Evolutionary conservation across 2,113 vertebrate genomes (phyloP).

Genomic region (Anarhynchus alexandrinus): DNA sequence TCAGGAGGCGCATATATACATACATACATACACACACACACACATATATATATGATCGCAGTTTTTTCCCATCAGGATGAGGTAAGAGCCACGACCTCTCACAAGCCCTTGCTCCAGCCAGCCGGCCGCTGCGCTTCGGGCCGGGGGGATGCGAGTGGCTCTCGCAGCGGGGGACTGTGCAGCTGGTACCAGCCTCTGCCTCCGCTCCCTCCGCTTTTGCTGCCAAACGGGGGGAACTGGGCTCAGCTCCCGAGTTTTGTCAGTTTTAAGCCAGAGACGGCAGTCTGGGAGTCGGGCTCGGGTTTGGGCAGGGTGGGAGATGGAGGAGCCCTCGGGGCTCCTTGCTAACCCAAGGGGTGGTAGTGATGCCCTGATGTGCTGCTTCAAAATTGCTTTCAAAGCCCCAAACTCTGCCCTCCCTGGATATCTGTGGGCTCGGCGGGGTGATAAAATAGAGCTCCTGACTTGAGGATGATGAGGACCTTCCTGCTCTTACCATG

Average conservation of each 20-base stretch:
- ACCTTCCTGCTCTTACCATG: not conserved
- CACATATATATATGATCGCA: rapidly evolving
- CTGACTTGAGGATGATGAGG: not conserved
- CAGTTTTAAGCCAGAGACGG: not conserved
- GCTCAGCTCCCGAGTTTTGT: not conserved
- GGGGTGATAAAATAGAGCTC: not conserved
- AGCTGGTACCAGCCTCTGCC: not conserved
- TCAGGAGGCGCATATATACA: not conserved
- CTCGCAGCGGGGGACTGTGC: not conserved
- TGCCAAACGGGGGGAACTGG: not conserved
- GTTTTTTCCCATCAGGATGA: not conserved
- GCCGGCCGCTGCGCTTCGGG: not conserved
- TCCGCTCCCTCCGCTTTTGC: not conserved
- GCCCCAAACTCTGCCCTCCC: not conserved
- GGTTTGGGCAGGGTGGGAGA: not conserved
- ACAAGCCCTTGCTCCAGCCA: not conserved
- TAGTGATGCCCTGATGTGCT: not conserved
- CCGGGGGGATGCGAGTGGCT: rapidly evolving
- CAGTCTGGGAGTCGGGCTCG: not conserved
- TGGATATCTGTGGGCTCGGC: not conserved
- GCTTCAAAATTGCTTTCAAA: not conserved
- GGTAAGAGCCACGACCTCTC: not conserved
- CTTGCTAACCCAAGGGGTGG: not conserved
- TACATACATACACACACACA: not conserved
- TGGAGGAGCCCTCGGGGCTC: not conserved